Evolutionary conservation across 2,113 vertebrate genomes (phyloP), one percentile per base, ranked within the genome.

Genomic region (Chamaetylas fuelleborni): DNA sequence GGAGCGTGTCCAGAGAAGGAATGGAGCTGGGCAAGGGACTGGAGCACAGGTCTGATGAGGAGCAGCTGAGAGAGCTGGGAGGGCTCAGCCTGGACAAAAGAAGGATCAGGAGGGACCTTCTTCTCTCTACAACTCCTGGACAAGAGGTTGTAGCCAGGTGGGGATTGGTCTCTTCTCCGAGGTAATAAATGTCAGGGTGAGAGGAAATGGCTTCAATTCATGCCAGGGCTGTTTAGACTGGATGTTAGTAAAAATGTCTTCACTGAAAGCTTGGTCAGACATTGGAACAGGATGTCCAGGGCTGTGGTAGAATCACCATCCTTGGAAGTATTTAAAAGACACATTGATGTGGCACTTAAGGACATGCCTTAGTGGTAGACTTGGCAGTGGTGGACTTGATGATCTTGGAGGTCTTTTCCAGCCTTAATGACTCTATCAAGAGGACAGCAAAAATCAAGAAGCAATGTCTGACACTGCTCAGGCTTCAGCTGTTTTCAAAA

Each of bases 11-110:
- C 23, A 43, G 26, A 6, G 22, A 36, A 50, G 33, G 31, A 40
- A 23, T 1, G 0, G 14, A 48, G 11, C 6, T 43, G 43, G 24
- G 15, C 2, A 31, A 47, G 12, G 4, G 8, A 12, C 38, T 54
- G 10, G 48, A 71, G 16, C 7, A 20, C 16, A 17, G 17, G 15
- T 33, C 22, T 6, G 9, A 36, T 50, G 26, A 65, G 31, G 8
- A 43, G 4, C 1, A 2, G 34, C 18, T 50, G 36, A 72, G 22
- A 14, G 50, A 65, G 8, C 3, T 28, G 6, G 3, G 6, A 14
- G 8, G 10, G 5, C 33, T 50, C 43, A 66, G 13, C 36, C 13
- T 51, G 77, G 23, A 38, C 10, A 33, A 38, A 43, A 45, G 4
- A 10, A 33, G 15, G 12, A 7, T 38, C 23, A 43, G 23, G 12